Percentiles rank a stretch among this genome's conserved stretches.
phyloP scores from a whole-genome alignment of 1,140 invertebrate genomes.

The Eupristina koningsbergeri region DNA sequence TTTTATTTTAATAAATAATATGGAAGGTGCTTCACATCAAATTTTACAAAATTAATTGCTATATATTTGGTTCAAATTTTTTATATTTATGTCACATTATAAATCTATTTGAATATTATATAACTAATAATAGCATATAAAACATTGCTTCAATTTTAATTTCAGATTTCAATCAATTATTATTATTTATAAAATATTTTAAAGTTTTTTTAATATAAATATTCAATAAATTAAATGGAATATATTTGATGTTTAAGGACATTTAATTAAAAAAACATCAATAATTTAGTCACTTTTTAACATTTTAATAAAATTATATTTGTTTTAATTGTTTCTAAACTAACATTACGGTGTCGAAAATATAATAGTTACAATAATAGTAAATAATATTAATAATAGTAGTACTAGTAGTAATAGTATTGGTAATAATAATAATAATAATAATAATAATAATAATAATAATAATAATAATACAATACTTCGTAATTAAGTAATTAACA shows the following conservation, averaged over 20 bases:
- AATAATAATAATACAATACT: constrained; percentile 49
- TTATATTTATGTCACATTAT: too few relatives aligned
- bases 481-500: constrained; percentile 47
- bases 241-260: not conserved
- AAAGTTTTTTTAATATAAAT: not conserved
- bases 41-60: too few relatives aligned
- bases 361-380: constrained; percentile 33
- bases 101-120: too few relatives aligned
- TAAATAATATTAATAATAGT: constrained; percentile 35
- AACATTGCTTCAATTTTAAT: too few relatives aligned
- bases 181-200: not conserved
- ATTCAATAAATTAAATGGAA: not conserved
- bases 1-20: too few relatives aligned
- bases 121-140: too few relatives aligned
- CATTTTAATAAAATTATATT: constrained; percentile 50
- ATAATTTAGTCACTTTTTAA: constrained; percentile 22
- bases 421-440: constrained; percentile 33
- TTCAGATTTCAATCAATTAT: too few relatives aligned
- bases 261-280: constrained; percentile 1
- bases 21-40: too few relatives aligned
- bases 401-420: constrained; percentile 35
- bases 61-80: too few relatives aligned
- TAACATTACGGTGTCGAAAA: constrained; percentile 48
- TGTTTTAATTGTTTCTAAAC: constrained; percentile 39
- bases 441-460: constrained; percentile 42